These are phyloP conservation scores for Brenthis daphne DNA, from an alignment of 2,888 invertebrate species.

Conservation along the genomic window DNA sequence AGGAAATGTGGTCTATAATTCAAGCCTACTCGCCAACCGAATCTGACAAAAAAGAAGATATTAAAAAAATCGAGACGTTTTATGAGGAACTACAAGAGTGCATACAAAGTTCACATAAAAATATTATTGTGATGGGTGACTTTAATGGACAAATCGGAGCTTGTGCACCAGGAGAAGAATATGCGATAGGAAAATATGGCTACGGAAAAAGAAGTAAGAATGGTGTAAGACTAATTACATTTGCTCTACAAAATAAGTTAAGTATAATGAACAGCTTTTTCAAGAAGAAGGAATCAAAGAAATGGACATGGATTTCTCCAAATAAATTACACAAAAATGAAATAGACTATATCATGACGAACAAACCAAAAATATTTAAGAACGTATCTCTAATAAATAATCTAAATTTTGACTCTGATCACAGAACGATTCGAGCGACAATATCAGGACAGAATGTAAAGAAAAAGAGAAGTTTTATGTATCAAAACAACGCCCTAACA, in stretches of 20 bases:
- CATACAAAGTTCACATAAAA: slow-evolving; percentile 34
- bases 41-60: slow-evolving; percentile 37
- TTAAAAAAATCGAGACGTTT: slow-evolving; percentile 37
- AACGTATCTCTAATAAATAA: slow-evolving; percentile 8
- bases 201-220: slow-evolving; percentile 5
- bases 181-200: too few species aligned
- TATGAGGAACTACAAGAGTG: slow-evolving; percentile 33
- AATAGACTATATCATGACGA: not conserved
- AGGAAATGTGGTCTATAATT: slow-evolving; percentile 40
- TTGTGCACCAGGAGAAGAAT: too few species aligned
- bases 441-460: slow-evolving; percentile 19
- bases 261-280: too few species aligned
- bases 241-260: too few species aligned
- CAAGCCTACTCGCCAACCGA: slow-evolving; percentile 43
- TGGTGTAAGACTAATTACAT: slow-evolving; percentile 7
- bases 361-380: slow-evolving; percentile 26
- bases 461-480: not conserved
- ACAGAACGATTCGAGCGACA: slow-evolving; percentile 37
- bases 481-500: slow-evolving; percentile 1
- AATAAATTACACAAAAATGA: not conserved
- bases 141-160: slow-evolving; percentile 38
- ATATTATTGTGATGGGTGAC: slow-evolving; percentile 40
- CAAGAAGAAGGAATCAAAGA: slow-evolving; percentile 36
- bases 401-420: slow-evolving; percentile 35
- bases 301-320: not conserved